phyloP scores from a whole-genome alignment of 2,113 vertebrate species.

The Oryzias celebensis region DNA sequence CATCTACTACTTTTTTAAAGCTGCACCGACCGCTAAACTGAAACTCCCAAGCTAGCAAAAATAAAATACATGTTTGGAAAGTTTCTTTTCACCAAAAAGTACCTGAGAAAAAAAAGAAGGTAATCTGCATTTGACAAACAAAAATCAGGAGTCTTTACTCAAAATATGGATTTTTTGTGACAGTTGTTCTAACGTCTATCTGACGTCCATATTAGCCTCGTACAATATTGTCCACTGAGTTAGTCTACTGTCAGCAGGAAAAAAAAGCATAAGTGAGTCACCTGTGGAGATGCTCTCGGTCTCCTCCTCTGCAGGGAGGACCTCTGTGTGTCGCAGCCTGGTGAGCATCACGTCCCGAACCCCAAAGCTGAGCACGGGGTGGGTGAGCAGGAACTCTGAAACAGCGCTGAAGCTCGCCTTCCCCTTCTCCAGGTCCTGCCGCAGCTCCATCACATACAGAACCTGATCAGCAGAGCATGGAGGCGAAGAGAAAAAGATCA shows the following conservation, averaged over 20 bases:
- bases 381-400: constrained; percentile 96
- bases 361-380: constrained; percentile 95
- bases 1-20: no score
- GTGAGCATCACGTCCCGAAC: constrained; percentile 89
- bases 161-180: no score
- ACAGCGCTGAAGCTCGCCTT: constrained; percentile 93
- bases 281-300: constrained; percentile 85
- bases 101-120: no score
- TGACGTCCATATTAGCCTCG: neutral
- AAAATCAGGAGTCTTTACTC: no score
- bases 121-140: no score
- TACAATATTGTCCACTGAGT: no score
- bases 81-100: no score
- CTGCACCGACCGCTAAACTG: no score
- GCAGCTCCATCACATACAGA: constrained; percentile 95
- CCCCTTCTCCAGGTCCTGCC: constrained; percentile 93
- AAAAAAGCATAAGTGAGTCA: constrained; percentile 34
- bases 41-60: no score
- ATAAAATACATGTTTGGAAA: no score
- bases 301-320: constrained; percentile 92
- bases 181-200: no score
- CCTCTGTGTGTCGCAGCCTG: constrained; percentile 88
- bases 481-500: neutral
- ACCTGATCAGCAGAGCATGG: constrained; percentile 77
- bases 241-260: no score